phyloP scores from a whole-genome alignment of 2,888 invertebrate species.

The Glyphotaelius pellucidus region DNA sequence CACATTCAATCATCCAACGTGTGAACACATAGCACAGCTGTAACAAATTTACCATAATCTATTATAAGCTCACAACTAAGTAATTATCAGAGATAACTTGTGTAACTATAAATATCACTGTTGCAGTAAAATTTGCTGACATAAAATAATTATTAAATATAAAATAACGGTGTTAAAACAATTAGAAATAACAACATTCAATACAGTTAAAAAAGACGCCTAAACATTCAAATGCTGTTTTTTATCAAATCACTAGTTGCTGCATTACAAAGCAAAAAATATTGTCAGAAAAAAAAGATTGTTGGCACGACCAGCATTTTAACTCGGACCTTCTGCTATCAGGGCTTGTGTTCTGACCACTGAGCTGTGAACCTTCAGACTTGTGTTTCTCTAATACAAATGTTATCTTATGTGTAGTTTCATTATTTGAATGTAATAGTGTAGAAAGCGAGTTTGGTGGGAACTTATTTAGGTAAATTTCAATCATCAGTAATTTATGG shows the following conservation, averaged over 20 bases:
- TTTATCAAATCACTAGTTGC: neutral
- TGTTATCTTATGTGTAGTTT: neutral
- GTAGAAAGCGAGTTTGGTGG: neutral
- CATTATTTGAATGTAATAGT: neutral
- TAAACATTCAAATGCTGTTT: neutral
- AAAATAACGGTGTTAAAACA: neutral
- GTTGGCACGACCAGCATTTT: neutral
- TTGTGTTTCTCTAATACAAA: neutral
- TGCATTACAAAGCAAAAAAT: neutral
- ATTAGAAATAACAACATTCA: constrained; percentile 2
- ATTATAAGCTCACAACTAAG: neutral
- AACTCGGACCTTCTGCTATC: neutral
- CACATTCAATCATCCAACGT: neutral
- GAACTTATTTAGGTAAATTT: neutral
- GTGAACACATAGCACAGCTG: neutral
- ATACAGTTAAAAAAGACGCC: neutral
- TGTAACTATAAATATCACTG: neutral
- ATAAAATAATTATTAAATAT: neutral
- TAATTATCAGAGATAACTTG: neutral
- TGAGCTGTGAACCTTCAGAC: neutral
- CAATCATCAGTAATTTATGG: neutral
- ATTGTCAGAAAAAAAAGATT: neutral
- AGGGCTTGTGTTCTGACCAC: neutral
- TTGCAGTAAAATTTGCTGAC: neutral
- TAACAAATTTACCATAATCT: neutral